Conservation (phyloP, 2,113 vertebrate genomes). For the Hiodon tergisus region DNA sequence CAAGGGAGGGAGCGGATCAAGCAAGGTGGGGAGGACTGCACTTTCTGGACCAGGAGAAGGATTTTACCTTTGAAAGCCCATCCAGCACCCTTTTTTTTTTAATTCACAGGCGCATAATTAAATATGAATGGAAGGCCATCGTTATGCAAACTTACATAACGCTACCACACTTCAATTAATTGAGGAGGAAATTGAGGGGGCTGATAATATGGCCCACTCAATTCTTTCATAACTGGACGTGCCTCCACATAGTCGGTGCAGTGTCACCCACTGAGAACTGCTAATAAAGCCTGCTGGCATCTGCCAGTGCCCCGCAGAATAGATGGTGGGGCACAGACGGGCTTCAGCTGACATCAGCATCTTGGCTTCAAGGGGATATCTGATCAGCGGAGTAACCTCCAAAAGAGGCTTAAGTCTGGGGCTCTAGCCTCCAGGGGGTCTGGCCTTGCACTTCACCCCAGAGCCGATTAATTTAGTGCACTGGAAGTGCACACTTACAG, state of each 20-base stretch:
- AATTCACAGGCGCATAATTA: too few species aligned
- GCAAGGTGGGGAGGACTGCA: slow-evolving; percentile 65
- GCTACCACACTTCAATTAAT: neutral
- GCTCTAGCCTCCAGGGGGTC: neutral
- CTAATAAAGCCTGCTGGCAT: neutral
- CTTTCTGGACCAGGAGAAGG: slow-evolving; percentile 62
- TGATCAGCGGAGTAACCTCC: too few species aligned
- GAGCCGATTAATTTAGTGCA: too few species aligned
- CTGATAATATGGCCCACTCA: neutral
- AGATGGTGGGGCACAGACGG: neutral
- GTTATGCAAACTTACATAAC: neutral
- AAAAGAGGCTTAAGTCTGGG: too few species aligned
- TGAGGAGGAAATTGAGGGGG: neutral
- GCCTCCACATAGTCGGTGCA: slow-evolving; percentile 23
- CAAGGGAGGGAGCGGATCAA: slow-evolving; percentile 71
- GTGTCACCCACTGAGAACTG: neutral
- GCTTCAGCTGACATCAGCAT: too few species aligned
- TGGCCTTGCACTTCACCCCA: neutral
- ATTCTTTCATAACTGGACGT: slow-evolving; percentile 12
- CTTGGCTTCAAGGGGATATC: too few species aligned
- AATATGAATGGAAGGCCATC: too few species aligned
- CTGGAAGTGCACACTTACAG: too few species aligned
- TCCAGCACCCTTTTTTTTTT: neutral
- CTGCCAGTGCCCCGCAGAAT: too few species aligned
- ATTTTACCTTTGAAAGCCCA: slow-evolving; percentile 12